A percentile compares a stretch with the other conserved stretches of the same genome.
Conservation (phyloP, 2,888 invertebrate genomes). For the Parascotia fuliginaria region DNA sequence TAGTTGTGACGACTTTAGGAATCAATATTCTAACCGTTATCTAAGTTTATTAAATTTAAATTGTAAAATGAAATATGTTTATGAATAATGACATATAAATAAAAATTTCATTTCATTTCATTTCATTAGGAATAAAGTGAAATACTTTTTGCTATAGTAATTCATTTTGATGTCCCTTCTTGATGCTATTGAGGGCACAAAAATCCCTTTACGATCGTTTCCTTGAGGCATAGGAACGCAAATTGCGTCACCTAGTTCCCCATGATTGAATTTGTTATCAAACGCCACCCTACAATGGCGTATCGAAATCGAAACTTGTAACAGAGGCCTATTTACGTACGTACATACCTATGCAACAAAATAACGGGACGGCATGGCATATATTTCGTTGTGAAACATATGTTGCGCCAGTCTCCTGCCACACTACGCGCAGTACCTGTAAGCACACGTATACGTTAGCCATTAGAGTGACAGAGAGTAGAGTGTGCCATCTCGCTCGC, state of each 20-base stretch:
- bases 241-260: slow-evolving; percentile 49
- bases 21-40: too few relatives aligned
- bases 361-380: slow-evolving; percentile 53
- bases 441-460: slow-evolving; percentile 45
- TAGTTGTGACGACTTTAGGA: too few relatives aligned
- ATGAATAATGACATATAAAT: too few relatives aligned
- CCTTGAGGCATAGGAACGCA: slow-evolving; percentile 37
- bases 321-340: slow-evolving; percentile 60
- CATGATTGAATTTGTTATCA: slow-evolving; percentile 72
- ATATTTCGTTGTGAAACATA: slow-evolving; percentile 55
- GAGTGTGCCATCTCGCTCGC: slow-evolving; percentile 21
- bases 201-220: slow-evolving; percentile 45
- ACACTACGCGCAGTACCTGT: slow-evolving; percentile 52
- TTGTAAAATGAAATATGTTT: too few relatives aligned
- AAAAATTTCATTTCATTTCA: too few relatives aligned
- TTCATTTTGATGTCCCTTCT: slow-evolving; percentile 28
- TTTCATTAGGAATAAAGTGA: too few relatives aligned
- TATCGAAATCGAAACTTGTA: slow-evolving; percentile 61
- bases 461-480: slow-evolving; percentile 53
- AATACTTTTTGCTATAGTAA: slow-evolving; percentile 5
- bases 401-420: slow-evolving; percentile 47
- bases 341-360: slow-evolving; percentile 60
- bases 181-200: slow-evolving; percentile 32
- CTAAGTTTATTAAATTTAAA: too few relatives aligned
- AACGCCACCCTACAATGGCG: slow-evolving; percentile 51